Base-by-base conservation (phyloP, 64 coral and sea anemone species). In the Montipora foliosa region DNA sequence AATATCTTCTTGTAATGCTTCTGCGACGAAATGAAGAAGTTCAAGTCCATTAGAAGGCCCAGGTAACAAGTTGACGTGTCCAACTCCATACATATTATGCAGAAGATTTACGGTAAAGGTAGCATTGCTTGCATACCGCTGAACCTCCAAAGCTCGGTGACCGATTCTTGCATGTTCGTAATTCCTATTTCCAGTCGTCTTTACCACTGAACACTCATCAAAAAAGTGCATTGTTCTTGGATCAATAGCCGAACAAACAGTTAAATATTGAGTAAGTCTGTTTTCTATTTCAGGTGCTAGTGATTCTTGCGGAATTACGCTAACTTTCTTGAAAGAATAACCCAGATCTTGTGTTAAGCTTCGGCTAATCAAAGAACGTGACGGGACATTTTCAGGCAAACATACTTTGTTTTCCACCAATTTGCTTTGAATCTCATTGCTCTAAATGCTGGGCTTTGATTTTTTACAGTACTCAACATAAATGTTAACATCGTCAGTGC, bases 11-110 rank as follows among this genome's bases (percentile, higher is more conserved):
- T 95, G 52, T 7, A 91, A 49, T 10, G 89, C 88, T 71, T 95
- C 81, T 9, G 58, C 81, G 67, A 94, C 91, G 51, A 95, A 95
- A 79, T 91, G 91, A 24, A 95, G 49, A 47, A 95, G 74, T 62
- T 95, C 89, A 16, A 88, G 49, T 0, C 94, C 94, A 64, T 95
- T 91, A 24, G 94, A 95, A 6, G 89, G 82, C 3, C 94, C 94
- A 19, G 73, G 82, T 57, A 95, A 74, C 45, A 95, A 75, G 19
- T 91, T 91, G 7, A 91, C 76, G 49, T 91, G 89, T 13, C 89
- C 78, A 68, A 95, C 71, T 21, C 83, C 83, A 81, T 79, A 75
- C 17, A 88, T 57, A 25, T 66, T 95, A 19, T 91, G 94, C 16
- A 95, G 78, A 20, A 95, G 53, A 59, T 95, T 95, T 11, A 95